Conservation (phyloP, 1,140 invertebrate species). For the Drosophila equinoxialis region DNA sequence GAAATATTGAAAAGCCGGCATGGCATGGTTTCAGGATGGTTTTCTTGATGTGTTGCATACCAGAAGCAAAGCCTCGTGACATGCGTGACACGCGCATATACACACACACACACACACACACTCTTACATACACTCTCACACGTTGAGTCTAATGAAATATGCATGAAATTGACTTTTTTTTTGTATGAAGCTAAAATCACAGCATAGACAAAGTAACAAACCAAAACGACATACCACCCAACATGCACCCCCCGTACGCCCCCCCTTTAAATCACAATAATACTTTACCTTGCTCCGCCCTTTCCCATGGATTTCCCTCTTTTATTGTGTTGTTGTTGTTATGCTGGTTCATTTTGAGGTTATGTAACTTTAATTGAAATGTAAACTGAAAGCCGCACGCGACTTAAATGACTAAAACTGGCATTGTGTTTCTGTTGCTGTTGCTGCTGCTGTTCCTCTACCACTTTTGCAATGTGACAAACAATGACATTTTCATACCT, state of each 20-base stretch:
- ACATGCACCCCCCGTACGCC: not conserved
- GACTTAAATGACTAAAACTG: slow-evolving; percentile 65
- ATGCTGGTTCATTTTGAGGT: slow-evolving; percentile 63
- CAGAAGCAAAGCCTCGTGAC: slow-evolving; percentile 31
- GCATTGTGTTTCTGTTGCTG: slow-evolving; percentile 50
- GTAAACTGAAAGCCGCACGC: slow-evolving; percentile 74
- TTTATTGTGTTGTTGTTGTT: slow-evolving; percentile 9
- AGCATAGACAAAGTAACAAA: slow-evolving; percentile 54
- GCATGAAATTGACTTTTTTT: slow-evolving; percentile 78
- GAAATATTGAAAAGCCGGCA: slow-evolving; percentile 73
- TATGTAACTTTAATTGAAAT: slow-evolving; percentile 80
- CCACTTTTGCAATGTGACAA: slow-evolving; percentile 53
- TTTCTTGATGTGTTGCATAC: slow-evolving; percentile 20
- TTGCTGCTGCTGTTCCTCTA: slow-evolving; percentile 1
- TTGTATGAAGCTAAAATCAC: slow-evolving; percentile 71
- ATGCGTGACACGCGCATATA: slow-evolving; percentile 31
- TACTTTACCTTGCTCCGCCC: not conserved
- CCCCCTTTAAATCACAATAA: no score
- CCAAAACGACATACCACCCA: slow-evolving; percentile 32
- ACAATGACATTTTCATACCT: slow-evolving; percentile 40
- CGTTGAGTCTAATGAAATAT: slow-evolving; percentile 68
- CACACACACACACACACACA: not conserved
- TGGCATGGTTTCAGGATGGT: slow-evolving; percentile 13
- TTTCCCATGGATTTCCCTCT: not conserved
- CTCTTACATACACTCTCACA: not conserved